Conservation (phyloP, 2,888 invertebrate species). For the Eupithecia insigniata region DNA sequence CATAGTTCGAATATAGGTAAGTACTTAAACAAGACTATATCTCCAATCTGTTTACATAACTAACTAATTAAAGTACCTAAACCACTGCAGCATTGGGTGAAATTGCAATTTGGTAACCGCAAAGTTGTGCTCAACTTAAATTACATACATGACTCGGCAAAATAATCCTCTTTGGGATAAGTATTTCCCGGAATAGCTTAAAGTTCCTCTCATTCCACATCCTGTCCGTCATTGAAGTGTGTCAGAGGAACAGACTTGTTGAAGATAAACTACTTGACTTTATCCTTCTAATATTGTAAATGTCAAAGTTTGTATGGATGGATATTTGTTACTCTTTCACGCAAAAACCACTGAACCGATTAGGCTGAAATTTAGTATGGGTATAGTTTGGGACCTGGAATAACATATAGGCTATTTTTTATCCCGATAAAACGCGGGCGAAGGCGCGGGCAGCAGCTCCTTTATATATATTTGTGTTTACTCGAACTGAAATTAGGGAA, state of each 20-base stretch:
- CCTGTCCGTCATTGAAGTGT: conserved; percentile 45
- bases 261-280: neutral
- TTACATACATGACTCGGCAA: conserved; percentile 68
- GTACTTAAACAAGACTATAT: no score
- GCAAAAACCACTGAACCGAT: no score
- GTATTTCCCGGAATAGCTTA: conserved; percentile 32
- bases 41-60: neutral
- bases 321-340: no score
- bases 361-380: neutral
- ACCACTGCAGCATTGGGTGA: conserved; percentile 30
- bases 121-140: conserved; percentile 65
- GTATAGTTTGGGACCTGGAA: no score
- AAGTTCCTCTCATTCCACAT: conserved; percentile 43
- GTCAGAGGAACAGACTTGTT: conserved; percentile 22
- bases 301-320: no score
- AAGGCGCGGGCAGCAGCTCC: no score
- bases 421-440: no score
- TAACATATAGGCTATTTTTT: no score
- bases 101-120: conserved; percentile 39
- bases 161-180: conserved; percentile 37
- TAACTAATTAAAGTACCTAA: conserved; percentile 20
- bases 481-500: no score
- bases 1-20: no score
- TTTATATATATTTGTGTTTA: no score
- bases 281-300: no score